Percentiles rank a stretch among this genome's conserved stretches.
Evolutionary conservation across 2,888 invertebrate genomes (phyloP).

Genomic region (Machimus rusticus): DNA sequence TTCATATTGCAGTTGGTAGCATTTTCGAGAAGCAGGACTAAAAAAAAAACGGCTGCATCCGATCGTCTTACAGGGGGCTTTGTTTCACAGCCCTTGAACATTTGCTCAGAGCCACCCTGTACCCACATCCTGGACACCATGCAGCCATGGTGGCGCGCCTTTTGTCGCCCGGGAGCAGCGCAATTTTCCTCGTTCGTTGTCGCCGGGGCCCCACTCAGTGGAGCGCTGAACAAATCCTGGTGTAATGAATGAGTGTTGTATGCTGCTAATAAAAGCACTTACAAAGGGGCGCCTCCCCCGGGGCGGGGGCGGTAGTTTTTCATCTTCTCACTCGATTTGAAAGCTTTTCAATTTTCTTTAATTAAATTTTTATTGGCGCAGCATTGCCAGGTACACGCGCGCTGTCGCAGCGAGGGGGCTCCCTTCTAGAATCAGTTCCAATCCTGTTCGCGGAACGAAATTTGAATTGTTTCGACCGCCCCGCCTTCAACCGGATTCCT

Average conservation of each 20-base stretch:
- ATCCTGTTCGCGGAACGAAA: background rate
- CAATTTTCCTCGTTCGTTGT: background rate
- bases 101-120: background rate
- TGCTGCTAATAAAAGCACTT: background rate
- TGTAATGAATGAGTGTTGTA: background rate
- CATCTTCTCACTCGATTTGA: background rate
- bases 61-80: background rate
- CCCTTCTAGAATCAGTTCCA: background rate
- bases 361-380: slow-evolving; percentile 33
- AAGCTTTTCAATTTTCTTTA: slow-evolving; percentile 30
- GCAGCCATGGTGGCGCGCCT: background rate
- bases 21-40: background rate
- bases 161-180: background rate
- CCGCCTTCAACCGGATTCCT: background rate
- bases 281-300: background rate
- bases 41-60: background rate
- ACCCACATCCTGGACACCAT: background rate
- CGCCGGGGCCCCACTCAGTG: background rate
- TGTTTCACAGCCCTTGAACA: background rate
- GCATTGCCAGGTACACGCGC: background rate
- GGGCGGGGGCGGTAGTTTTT: background rate
- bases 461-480: background rate
- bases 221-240: background rate
- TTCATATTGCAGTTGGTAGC: slow-evolving; percentile 1
- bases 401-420: background rate